Percentiles rank a stretch among this genome's conserved stretches.
phyloP scores from a whole-genome alignment of 2,888 invertebrate genomes.

The Stenodema calcarata region DNA sequence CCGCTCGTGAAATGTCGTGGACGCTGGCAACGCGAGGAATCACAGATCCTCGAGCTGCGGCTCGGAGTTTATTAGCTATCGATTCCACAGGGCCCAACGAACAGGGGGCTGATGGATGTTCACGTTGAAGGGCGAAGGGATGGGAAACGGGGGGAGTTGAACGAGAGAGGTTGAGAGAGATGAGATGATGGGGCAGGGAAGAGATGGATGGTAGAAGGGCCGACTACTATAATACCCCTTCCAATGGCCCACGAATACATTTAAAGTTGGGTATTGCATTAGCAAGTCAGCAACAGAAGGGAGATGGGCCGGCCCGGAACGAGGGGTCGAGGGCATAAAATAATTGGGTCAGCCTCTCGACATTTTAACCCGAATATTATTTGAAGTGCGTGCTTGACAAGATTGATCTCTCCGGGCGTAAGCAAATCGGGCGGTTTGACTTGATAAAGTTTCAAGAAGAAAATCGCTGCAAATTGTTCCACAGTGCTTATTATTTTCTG shows the following conservation, averaged over 20 bases:
- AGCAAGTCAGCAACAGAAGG: constrained; percentile 20
- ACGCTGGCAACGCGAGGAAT: neutral
- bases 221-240: neutral
- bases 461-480: no score
- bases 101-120: constrained; percentile 20
- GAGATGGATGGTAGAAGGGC: constrained; percentile 14
- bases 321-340: neutral
- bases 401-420: neutral
- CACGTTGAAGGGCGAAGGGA: neutral
- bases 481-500: no score
- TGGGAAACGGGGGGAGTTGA: neutral
- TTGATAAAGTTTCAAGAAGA: no score
- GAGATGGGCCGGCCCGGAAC: constrained; percentile 7
- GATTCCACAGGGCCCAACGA: neutral
- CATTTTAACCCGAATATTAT: constrained; percentile 23
- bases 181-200: no score
- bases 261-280: constrained; percentile 42
- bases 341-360: constrained; percentile 17
- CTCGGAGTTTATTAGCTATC: neutral
- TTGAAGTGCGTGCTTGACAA: neutral
- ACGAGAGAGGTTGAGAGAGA: no score
- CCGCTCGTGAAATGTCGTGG: neutral
- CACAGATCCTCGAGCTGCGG: neutral
- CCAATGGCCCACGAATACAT: constrained; percentile 30
- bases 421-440: neutral